These are phyloP conservation scores for Geopemphigus sp. DNA, from an alignment of 1,140 invertebrate genomes.

Conservation along the genomic window DNA sequence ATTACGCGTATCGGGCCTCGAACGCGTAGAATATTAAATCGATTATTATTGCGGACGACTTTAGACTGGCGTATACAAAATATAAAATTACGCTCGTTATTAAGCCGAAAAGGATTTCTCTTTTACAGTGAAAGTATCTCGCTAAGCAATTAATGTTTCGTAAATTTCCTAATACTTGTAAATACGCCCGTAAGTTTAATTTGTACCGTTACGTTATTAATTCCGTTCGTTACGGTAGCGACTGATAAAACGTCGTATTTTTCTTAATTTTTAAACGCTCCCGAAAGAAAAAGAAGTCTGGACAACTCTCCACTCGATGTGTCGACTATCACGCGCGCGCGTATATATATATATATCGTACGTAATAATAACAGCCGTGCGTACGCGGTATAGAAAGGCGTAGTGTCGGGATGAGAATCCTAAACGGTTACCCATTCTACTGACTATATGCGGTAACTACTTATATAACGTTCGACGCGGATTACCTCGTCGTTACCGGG, in stretches of 20 bases:
- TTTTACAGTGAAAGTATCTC: neutral
- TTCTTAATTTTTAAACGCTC: too few species aligned
- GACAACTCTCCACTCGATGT: neutral
- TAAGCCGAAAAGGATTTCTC: neutral
- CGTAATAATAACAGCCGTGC: too few species aligned
- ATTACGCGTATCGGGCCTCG: too few species aligned
- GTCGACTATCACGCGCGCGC: too few species aligned
- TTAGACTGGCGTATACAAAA: too few species aligned
- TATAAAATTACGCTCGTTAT: neutral
- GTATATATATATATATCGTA: too few species aligned
- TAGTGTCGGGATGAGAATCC: neutral
- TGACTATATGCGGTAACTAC: neutral
- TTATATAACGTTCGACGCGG: neutral
- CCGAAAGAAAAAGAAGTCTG: too few species aligned
- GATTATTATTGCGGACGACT: too few species aligned
- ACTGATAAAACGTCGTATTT: too few species aligned
- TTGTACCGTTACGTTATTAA: neutral
- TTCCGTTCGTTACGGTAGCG: too few species aligned
- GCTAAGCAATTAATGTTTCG: neutral
- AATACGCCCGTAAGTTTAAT: neutral
- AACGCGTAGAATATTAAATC: neutral
- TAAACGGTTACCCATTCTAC: neutral
- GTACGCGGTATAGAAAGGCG: neutral
- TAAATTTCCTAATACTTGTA: neutral
- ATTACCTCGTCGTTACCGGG: constrained; percentile 18